Evolutionary conservation across 2,888 invertebrate species (phyloP).

Genomic region (Branchellion lobata): DNA sequence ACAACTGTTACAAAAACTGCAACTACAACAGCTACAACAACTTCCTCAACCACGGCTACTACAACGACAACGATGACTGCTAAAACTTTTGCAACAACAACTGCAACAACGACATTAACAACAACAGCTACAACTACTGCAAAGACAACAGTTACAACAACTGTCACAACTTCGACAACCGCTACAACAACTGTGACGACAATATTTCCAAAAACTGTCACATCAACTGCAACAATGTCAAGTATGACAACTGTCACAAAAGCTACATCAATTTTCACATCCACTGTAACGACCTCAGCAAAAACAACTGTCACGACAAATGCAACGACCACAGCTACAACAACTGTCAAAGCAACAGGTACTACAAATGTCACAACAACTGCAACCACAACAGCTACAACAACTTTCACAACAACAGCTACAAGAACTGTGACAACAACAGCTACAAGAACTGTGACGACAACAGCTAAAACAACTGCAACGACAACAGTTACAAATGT

Average conservation of each 20-base stretch:
- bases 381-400: constrained; percentile 10
- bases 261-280: not conserved
- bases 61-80: not conserved
- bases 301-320: not conserved
- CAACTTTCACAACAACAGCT: not conserved
- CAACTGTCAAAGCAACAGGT: not conserved
- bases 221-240: not conserved
- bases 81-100: not conserved
- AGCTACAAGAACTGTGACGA: not conserved
- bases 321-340: not conserved
- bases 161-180: not conserved
- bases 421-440: not conserved
- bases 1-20: not conserved
- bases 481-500: not conserved
- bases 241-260: constrained; percentile 14
- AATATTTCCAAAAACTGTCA: not conserved
- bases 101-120: not conserved
- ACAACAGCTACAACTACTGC: not conserved
- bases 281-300: not conserved
- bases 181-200: not conserved
- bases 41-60: not conserved
- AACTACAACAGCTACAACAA: not conserved
- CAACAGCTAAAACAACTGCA: constrained; percentile 5
- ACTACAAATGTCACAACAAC: not conserved
- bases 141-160: not conserved